Base-by-base conservation (phyloP, 2,888 invertebrate species). In the Tinea trinotella region DNA sequence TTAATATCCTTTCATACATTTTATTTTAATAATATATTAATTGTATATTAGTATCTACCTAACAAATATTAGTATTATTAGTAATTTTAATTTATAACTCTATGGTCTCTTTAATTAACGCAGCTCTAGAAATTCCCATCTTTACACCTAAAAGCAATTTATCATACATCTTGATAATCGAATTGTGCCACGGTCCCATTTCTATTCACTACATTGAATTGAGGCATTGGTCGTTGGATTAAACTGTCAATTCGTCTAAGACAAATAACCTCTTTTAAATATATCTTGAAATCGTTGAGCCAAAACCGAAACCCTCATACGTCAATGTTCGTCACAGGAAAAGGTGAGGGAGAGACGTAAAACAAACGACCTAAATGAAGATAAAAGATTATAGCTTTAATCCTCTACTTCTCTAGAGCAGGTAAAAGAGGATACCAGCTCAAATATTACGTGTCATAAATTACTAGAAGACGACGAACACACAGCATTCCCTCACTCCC, bases 391-490 rank as follows among this genome's bases (percentile, higher is more conserved):
- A 50, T 50, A 20, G 18, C 50, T 50, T 50, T 50, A 50, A 50
- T 50, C 50, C 50, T 50, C 24, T 50, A 20, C 48, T 48, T 24
- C 24, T 18, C 13, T 15, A 12, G 49, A 36, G 12, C 56, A 57
- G 57, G 57, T 58, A 57, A 49, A 55, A 62, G 58, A 65, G 67
- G 68, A 61, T 64, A 63, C 60, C 59, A 65, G 67, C 67, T 62
- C 68, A 66, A 74, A 76, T 77, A 78, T 79, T 77, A 77, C 76
- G 61, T 71, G 66, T 66, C 74, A 78, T 80, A 80, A 79, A 77
- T 79, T 78, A 77, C 65, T 65, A 12, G 40, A 48, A 52, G 52
- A 13, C 36, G 13, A 24, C 50, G 40, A 22, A 48, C 17, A 17
- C 49, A 19, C 17, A 46, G 46, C 46, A 46, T 40, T 40, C 46